Base-by-base conservation (phyloP, 2,113 vertebrate genomes). In the Dendrocopos noguchii region DNA sequence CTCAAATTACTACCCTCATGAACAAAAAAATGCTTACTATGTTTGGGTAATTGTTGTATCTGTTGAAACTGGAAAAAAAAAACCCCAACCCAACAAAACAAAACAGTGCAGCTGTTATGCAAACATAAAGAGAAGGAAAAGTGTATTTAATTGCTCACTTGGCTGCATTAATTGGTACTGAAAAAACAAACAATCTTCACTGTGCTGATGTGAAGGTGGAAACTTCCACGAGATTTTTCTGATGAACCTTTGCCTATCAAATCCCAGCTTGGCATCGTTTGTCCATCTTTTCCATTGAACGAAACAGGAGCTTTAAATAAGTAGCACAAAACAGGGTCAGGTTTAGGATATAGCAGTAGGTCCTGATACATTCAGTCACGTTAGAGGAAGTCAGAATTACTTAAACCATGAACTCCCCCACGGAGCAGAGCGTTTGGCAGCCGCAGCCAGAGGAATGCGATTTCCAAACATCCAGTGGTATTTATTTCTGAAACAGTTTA, bases 401-500 rank as follows among this genome's bases (percentile, higher is more conserved):
- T 83, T 85, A 88, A 95, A 90, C 85, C 7, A 24, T 20, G 33
- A 84, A 88, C 25, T 84, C 21, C 85, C 39, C 31, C 31, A 21
- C 64, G 0, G 0, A 73, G 70, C 2, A 3, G 81, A 61, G 61
- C 44, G 60, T 87, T 83, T 75, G 87, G 57, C 59, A 83, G 72
- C 75, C 36, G 75, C 75, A 80, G 71, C 47, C 81, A 85, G 72
- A 93, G 79, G 87, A 94, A 91, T 93, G 68, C 9, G 31, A 67
- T 92, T 89, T 87, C 77, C 71, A 75, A 94, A 85, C 56, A 87
- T 65, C 10, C 56, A 92, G 33, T 57, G 52, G 33, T 74, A 80
- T 91, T 95, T 94, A 87, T 92, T 93, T 91, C 87, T 92, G 79
- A 87, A 85, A 66, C 3, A 39, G 60, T 64, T 91, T 87, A 15